Evolutionary conservation across 2,113 vertebrate genomes (phyloP).

Genomic region (Perognathus longimembris): DNA sequence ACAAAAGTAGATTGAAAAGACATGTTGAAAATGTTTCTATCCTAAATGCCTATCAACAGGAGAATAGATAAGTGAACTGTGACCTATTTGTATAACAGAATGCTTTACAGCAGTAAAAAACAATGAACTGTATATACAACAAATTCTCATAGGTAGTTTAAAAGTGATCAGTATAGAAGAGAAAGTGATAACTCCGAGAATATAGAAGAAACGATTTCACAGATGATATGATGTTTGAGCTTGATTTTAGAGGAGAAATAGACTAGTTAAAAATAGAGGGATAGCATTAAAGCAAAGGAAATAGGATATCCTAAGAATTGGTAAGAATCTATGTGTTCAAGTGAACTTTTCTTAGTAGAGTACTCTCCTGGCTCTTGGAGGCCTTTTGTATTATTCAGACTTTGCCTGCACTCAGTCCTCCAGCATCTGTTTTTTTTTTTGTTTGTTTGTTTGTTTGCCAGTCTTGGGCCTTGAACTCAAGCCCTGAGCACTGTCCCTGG

Average conservation of each 20-base stretch:
- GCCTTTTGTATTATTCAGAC: not conserved
- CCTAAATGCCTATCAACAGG: not conserved
- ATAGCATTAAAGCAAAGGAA: not conserved
- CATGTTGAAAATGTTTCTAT: not conserved
- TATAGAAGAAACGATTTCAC: no score
- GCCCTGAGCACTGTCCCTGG: no score
- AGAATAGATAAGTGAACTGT: not conserved
- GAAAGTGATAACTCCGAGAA: no score
- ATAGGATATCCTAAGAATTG: not conserved
- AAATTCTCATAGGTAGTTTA: no score
- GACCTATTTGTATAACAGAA: not conserved
- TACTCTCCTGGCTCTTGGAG: not conserved
- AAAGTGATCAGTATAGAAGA: no score
- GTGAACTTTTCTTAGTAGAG: not conserved
- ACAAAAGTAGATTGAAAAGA: slow-evolving; percentile 8
- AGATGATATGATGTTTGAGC: no score
- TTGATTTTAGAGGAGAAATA: not conserved
- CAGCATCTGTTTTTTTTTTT: no score
- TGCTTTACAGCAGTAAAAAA: not conserved
- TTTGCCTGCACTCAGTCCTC: not conserved
- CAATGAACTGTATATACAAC: not conserved
- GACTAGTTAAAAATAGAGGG: no score
- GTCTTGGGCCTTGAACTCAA: no score
- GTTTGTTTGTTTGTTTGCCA: no score
- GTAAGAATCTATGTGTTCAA: not conserved